A percentile compares a stretch with the other conserved stretches of the same genome.
phyloP scores from a whole-genome alignment of 2,113 vertebrate species.

The Dicaeum eximium region DNA sequence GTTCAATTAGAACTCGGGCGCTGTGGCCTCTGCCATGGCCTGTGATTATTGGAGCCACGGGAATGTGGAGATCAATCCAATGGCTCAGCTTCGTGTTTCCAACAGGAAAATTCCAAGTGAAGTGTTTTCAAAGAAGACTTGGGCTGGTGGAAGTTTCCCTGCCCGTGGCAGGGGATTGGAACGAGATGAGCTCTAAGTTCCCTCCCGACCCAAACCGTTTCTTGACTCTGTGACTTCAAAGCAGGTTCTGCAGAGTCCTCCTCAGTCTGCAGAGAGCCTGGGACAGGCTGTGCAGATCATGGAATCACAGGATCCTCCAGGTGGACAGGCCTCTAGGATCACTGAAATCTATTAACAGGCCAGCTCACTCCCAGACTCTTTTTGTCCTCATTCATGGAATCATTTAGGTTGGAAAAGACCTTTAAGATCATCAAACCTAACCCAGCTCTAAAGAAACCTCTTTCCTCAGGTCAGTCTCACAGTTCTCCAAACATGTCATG shows the following conservation, averaged over 20 bases:
- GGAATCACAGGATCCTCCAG: background rate
- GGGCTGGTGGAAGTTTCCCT: background rate
- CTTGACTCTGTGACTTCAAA: accelerated
- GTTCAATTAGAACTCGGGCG: background rate
- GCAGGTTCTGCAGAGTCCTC: background rate
- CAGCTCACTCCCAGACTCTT: background rate
- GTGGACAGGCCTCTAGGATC: background rate
- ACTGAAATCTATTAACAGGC: too few relatives aligned
- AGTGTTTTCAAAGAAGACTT: background rate
- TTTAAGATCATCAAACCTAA: background rate
- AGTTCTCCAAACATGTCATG: accelerated
- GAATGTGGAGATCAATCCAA: background rate
- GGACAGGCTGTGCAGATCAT: background rate
- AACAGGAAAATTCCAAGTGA: background rate
- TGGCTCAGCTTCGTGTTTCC: accelerated
- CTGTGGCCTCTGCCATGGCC: background rate
- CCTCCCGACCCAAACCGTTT: background rate
- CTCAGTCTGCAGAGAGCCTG: background rate
- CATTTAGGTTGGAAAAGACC: background rate
- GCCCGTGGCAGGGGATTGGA: background rate
- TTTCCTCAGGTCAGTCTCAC: accelerated
- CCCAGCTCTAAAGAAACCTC: background rate
- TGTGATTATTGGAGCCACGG: background rate
- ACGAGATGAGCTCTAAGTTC: background rate
- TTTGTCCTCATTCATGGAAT: background rate